Percentiles rank a stretch among this genome's conserved stretches.
These are phyloP conservation scores for Drosophila kuntzei DNA, from an alignment of 2,888 invertebrate genomes.

Conservation along the genomic window DNA sequence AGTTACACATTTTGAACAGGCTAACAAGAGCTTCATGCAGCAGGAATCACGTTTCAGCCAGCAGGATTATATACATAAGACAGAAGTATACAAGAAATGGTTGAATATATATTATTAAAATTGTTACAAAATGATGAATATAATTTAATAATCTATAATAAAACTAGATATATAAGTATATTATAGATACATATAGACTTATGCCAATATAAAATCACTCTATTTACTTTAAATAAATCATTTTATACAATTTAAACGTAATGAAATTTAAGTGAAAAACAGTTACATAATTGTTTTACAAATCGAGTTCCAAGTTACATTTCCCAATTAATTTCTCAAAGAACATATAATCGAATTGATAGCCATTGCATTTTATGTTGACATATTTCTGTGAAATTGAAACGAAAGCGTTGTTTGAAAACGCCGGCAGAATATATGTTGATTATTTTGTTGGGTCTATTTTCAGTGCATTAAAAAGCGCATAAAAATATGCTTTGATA, in stretches of 20 bases:
- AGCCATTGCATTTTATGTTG: not conserved
- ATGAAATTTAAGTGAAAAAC: not conserved
- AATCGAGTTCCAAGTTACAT: not conserved
- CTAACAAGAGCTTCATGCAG: not conserved
- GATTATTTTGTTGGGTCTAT: not conserved
- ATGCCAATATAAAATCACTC: not conserved
- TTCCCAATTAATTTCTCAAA: not conserved
- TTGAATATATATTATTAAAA: not conserved
- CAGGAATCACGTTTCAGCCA: not conserved
- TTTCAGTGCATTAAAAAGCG: conserved; percentile 18
- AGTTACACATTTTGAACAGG: conserved; percentile 25
- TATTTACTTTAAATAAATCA: not conserved
- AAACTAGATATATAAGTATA: no score
- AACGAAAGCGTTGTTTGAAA: not conserved
- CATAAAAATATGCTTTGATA: conserved; percentile 22
- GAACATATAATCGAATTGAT: not conserved
- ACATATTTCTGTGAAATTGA: conserved; percentile 3
- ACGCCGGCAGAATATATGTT: not conserved
- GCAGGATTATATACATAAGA: not conserved
- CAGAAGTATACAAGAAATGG: not conserved
- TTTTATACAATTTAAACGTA: conserved; percentile 1
- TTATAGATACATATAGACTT: no score
- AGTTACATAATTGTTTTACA: not conserved
- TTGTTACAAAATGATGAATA: no score
- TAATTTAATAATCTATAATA: no score